Evolutionary conservation across 2,113 vertebrate species (phyloP), one percentile per base, ranked within the genome.

Genomic region (Hemichromis elongatus): DNA sequence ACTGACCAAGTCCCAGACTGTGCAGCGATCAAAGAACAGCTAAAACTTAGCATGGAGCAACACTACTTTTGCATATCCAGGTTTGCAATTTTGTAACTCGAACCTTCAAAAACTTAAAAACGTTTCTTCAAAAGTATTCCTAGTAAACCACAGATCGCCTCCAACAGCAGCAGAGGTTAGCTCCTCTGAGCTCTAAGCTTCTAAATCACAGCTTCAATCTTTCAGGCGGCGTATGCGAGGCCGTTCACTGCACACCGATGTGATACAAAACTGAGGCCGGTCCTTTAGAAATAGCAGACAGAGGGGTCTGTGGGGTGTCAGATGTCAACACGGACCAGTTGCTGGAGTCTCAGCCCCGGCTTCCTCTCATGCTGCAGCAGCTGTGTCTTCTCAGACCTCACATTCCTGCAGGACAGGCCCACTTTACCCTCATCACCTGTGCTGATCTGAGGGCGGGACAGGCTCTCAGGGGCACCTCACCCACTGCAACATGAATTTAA

Each of bases 351-450:
- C 84, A n/a, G 84, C 75, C 82, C 9, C 12, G 88, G 66, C 86
- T 37, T 55, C 81, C 92, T 94, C 84, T 86, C 78, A 19, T 70
- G 83, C 95, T 88, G 28, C 85, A 87, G 93, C 95, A 96, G 95
- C 95, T 96, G 95, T 87, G 84, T 87, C 93, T 94, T 83, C 93
- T 94, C 94, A 95, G 91, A 92, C 84, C 88, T 91, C 91, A 81
- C 95, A 96, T 96, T 96, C 95, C 95, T 92, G 77, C 81, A 77
- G 93, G 90, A 93, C 93, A 89, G 91, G 80, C 87, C 94, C 88
- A 90, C 92, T 93, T 77, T 30, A 83, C 90, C 89, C 92, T 86
- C 88, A 88, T 95, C 95, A 96, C 93, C 95, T 96, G 95, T 93
- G 90, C 86, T 77, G 86, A 86, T 91, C 91, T 79, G 54, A 88